A percentile compares a stretch with the other conserved stretches of the same genome.
These are phyloP conservation scores for Eospalax fontanierii DNA, from an alignment of 2,797 vertebrate species.

Conservation along the genomic window DNA sequence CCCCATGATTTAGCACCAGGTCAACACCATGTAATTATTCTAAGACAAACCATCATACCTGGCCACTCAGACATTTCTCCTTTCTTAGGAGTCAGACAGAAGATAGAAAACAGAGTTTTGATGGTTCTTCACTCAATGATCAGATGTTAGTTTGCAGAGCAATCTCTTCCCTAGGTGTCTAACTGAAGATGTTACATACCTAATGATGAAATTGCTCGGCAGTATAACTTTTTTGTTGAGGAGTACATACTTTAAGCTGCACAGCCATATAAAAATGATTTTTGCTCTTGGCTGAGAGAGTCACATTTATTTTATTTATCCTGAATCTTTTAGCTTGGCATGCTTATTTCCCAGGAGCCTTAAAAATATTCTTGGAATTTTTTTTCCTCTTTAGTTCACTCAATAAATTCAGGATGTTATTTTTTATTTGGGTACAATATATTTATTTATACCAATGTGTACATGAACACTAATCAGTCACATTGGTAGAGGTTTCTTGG, in stretches of 20 bases:
- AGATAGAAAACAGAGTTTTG: slow-evolving; percentile 22
- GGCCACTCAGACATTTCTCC: slow-evolving; percentile 13
- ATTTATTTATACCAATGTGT: background rate
- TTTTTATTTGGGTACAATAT: background rate
- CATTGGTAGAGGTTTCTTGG: background rate
- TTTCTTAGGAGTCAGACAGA: slow-evolving; percentile 32
- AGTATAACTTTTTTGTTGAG: slow-evolving; percentile 15
- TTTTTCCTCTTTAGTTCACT: slow-evolving; percentile 11
- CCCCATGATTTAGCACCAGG: slow-evolving; percentile 27
- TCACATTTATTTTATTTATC: slow-evolving; percentile 36
- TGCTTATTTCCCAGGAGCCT: background rate
- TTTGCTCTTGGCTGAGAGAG: background rate
- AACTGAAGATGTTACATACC: slow-evolving; percentile 13
- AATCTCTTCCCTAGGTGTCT: slow-evolving; percentile 28
- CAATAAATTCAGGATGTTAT: background rate
- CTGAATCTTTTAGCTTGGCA: background rate
- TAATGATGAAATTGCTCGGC: slow-evolving; percentile 55
- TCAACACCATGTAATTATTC: slow-evolving; percentile 67
- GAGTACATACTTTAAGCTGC: background rate
- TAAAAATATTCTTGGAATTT: background rate
- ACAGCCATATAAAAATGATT: background rate
- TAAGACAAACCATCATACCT: slow-evolving; percentile 17
- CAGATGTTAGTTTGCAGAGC: background rate
- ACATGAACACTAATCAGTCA: background rate
- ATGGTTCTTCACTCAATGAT: slow-evolving; percentile 62